phyloP scores from a whole-genome alignment of 53 echinoderm and acorn worm species.

The Arbacia lixula region DNA sequence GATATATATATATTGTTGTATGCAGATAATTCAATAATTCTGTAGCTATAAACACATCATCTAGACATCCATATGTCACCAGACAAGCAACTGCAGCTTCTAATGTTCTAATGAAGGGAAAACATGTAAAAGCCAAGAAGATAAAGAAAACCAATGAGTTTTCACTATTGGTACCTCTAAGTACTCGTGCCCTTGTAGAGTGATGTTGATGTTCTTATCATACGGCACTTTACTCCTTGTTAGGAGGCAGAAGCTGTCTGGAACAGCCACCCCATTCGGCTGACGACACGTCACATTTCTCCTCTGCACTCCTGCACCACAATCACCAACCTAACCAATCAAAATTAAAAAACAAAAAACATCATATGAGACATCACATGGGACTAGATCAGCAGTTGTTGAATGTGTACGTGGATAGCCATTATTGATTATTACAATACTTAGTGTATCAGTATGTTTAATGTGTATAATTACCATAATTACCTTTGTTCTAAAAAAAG shows the following conservation, averaged over 20 bases:
- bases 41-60: too few species aligned
- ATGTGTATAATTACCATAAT: neutral
- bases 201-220: conserved; percentile 85
- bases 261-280: conserved; percentile 76
- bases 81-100: too few species aligned
- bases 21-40: too few species aligned
- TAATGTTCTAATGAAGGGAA: too few species aligned
- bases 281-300: conserved; percentile 90
- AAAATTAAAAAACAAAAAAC: conserved; percentile 3
- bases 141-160: neutral
- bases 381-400: too few species aligned
- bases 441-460: too few species aligned
- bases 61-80: too few species aligned
- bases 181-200: conserved; percentile 68
- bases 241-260: conserved; percentile 71
- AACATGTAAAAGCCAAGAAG: neutral
- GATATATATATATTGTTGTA: too few species aligned
- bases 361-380: too few species aligned
- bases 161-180: conserved; percentile 62
- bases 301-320: conserved; percentile 76
- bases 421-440: too few species aligned
- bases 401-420: too few species aligned
- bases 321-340: conserved; percentile 73
- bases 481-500: neutral
- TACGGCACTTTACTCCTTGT: conserved; percentile 61